A percentile compares a stretch with the other conserved stretches of the same genome.
These are phyloP conservation scores for Platysternon megacephalum DNA, from an alignment of 2,113 vertebrate species.

Conservation along the genomic window DNA sequence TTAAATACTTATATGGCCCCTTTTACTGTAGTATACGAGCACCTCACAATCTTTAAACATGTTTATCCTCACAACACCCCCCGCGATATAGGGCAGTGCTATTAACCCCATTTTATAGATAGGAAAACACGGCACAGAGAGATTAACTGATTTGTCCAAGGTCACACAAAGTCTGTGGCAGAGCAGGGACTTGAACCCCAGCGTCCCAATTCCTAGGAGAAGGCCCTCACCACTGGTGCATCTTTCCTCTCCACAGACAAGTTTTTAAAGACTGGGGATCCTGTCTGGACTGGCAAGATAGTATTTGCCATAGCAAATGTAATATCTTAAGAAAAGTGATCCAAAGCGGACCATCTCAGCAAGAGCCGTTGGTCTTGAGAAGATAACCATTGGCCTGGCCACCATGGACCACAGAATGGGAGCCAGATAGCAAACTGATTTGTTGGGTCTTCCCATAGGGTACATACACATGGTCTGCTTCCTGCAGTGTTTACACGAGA, in stretches of 20 bases:
- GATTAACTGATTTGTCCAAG: not conserved
- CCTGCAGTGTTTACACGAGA: not conserved
- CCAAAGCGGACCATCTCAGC: not conserved
- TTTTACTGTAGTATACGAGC: accelerated
- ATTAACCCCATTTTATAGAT: not conserved
- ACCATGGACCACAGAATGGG: not conserved
- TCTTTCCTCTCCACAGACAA: not conserved
- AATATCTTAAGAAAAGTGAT: not conserved
- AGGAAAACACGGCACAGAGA: not conserved
- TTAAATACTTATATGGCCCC: not conserved
- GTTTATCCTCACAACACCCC: not conserved
- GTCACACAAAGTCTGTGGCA: accelerated
- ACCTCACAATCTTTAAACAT: accelerated
- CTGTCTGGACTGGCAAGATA: not conserved
- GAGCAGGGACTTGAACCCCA: not conserved
- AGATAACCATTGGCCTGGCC: not conserved
- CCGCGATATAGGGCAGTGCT: not conserved
- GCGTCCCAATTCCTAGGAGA: not conserved
- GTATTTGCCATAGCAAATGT: not conserved
- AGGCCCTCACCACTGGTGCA: not conserved
- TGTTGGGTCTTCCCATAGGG: not conserved
- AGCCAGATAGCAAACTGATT: not conserved
- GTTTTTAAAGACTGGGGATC: not conserved
- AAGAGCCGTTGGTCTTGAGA: not conserved
- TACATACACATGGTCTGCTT: not conserved